Conservation (phyloP, 2,113 vertebrate species). For the Perognathus longimembris region DNA sequence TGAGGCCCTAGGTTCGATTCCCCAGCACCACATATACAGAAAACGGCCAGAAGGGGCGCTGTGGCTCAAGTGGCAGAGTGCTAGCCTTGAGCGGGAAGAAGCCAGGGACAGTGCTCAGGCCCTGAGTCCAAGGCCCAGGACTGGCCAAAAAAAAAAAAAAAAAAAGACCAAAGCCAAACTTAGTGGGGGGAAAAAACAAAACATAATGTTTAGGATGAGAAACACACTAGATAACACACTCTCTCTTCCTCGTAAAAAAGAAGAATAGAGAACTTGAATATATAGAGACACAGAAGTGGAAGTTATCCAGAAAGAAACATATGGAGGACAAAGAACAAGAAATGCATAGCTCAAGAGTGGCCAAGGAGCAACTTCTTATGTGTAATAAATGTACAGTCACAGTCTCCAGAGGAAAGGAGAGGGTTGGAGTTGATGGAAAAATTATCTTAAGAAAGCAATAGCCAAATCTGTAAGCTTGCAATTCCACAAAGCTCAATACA, state of each 20-base stretch:
- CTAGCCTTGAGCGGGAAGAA: too few species aligned
- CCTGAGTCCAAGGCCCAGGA: too few species aligned
- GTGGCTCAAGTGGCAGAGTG: too few species aligned
- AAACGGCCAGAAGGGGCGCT: too few species aligned
- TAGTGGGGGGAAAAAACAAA: not conserved
- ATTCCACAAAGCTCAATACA: slow-evolving; percentile 37
- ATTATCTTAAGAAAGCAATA: not conserved
- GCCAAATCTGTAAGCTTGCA: slow-evolving; percentile 6
- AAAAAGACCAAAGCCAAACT: slow-evolving; percentile 48
- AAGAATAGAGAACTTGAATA: not conserved
- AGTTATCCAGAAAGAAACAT: slow-evolving; percentile 17
- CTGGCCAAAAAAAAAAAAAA: too few species aligned
- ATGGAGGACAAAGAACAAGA: not conserved
- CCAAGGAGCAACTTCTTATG: not conserved
- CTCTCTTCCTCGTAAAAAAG: too few species aligned
- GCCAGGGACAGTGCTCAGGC: too few species aligned
- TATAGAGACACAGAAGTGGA: not conserved
- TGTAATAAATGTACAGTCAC: not conserved
- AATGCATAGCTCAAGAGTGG: not conserved
- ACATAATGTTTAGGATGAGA: not conserved
- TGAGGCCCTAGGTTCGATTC: too few species aligned
- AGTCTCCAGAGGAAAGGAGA: not conserved
- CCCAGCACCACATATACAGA: too few species aligned
- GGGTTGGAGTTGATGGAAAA: not conserved
- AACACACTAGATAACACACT: not conserved